Evolutionary conservation across 2,797 vertebrate species (phyloP).

Genomic region (Heliangelus exortis): DNA sequence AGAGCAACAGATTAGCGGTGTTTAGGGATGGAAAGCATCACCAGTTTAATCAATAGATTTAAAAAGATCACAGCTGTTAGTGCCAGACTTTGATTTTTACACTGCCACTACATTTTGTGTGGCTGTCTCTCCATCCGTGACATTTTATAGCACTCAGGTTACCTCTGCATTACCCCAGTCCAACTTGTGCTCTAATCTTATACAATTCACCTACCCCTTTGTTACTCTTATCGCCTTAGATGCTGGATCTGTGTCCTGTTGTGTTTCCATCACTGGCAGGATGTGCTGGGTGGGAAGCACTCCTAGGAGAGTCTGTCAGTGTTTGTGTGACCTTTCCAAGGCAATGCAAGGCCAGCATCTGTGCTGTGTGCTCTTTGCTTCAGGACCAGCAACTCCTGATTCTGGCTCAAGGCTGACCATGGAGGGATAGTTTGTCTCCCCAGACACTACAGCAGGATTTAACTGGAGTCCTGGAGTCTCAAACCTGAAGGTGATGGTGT

Average conservation of each 20-base stretch:
- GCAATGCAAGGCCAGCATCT: neutral
- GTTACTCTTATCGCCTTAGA: neutral
- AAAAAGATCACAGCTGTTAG: conserved; percentile 22
- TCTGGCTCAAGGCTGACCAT: neutral
- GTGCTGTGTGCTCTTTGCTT: neutral
- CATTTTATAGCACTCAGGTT: conserved; percentile 1
- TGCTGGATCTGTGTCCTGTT: neutral
- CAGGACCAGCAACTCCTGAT: neutral
- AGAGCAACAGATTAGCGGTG: conserved; percentile 30
- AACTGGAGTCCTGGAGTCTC: neutral
- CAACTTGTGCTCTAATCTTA: neutral
- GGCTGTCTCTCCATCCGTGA: neutral
- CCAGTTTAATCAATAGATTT: conserved; percentile 52
- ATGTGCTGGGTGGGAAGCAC: neutral
- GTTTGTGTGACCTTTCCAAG: neutral
- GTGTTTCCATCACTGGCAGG: neutral
- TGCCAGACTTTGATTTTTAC: conserved; percentile 49
- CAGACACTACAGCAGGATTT: neutral
- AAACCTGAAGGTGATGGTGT: neutral
- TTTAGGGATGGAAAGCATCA: conserved; percentile 41
- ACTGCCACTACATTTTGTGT: conserved; percentile 1
- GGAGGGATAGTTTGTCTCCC: neutral
- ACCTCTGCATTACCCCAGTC: neutral
- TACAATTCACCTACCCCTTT: neutral
- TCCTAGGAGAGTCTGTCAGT: neutral